Conservation (phyloP, 2,888 invertebrate species). For the Dorcus parallelipipedus region DNA sequence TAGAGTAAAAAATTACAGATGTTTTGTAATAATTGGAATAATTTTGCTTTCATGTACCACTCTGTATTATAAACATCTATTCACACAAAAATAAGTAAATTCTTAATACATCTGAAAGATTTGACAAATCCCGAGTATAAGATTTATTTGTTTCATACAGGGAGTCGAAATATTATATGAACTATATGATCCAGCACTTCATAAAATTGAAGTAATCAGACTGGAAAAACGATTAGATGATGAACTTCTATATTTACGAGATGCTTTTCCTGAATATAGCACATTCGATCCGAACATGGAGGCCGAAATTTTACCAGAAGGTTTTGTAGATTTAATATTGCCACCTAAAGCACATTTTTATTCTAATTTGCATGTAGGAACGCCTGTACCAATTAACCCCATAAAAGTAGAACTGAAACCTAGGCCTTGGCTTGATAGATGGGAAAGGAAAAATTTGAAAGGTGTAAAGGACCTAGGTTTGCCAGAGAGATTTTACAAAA, state of each 20-base stretch:
- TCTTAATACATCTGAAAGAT: too few relatives aligned
- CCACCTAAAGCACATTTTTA: not conserved
- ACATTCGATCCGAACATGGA: conserved; percentile 93
- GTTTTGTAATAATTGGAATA: too few relatives aligned
- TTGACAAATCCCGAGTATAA: not conserved
- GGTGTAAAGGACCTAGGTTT: conserved; percentile 57
- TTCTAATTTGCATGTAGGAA: conserved; percentile 25
- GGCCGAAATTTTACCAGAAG: conserved; percentile 73
- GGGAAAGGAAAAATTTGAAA: conserved; percentile 76
- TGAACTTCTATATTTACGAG: conserved; percentile 81
- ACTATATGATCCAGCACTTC: conserved; percentile 90
- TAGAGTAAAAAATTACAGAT: too few relatives aligned
- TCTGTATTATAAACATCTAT: too few relatives aligned
- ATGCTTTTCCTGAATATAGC: conserved; percentile 87
- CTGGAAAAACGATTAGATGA: conserved; percentile 92
- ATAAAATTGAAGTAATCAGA: conserved; percentile 83
- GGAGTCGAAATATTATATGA: conserved; percentile 72
- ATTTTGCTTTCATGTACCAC: too few relatives aligned
- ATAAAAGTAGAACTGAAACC: conserved; percentile 68
- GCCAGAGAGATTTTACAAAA: conserved; percentile 42
- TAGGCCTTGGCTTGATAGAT: conserved; percentile 87
- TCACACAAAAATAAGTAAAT: too few relatives aligned
- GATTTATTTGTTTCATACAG: conserved; percentile 30
- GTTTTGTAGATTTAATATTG: conserved; percentile 35
- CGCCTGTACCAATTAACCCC: conserved; percentile 42